phyloP scores from a whole-genome alignment of 1,140 invertebrate species.

The Drosophila busckii region DNA sequence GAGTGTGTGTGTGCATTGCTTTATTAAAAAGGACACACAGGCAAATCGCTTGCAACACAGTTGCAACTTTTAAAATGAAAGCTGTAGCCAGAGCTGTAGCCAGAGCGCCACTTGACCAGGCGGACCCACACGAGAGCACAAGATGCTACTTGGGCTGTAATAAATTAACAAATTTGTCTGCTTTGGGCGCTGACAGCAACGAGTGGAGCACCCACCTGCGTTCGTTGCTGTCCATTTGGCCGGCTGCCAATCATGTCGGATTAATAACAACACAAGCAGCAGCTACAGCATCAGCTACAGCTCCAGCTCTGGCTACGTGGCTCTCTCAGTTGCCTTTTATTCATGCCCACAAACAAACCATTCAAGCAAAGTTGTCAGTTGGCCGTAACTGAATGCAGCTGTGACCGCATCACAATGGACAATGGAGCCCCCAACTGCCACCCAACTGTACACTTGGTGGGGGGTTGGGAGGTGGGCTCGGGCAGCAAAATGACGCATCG shows the following conservation, averaged over 20 bases:
- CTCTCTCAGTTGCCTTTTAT: conserved; percentile 48
- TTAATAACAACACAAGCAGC: conserved; percentile 55
- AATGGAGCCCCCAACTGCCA: conserved; percentile 7
- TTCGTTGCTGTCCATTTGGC: conserved; percentile 61
- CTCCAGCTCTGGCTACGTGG: too few species aligned
- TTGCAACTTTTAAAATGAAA: conserved; percentile 66
- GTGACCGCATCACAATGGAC: conserved; percentile 32
- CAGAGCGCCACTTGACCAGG: conserved; percentile 60
- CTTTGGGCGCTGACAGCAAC: conserved; percentile 56
- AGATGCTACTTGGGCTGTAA: conserved; percentile 61
- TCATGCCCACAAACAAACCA: conserved; percentile 54
- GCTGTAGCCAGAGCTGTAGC: too few species aligned
- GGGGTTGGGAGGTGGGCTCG: conserved; percentile 13
- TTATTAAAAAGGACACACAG: conserved; percentile 66
- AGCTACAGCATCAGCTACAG: not conserved
- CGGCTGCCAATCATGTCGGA: conserved; percentile 74
- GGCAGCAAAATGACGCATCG: conserved; percentile 62
- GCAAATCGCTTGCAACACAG: conserved; percentile 47
- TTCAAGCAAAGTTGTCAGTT: conserved; percentile 58
- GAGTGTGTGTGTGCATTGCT: conserved; percentile 14
- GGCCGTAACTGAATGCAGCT: conserved; percentile 43
- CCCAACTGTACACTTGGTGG: not conserved
- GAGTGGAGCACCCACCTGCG: conserved; percentile 58
- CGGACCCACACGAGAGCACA: conserved; percentile 25
- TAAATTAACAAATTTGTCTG: conserved; percentile 77